Conservation (phyloP, 1,140 invertebrate species). For the Calliopsis andreniformis region DNA sequence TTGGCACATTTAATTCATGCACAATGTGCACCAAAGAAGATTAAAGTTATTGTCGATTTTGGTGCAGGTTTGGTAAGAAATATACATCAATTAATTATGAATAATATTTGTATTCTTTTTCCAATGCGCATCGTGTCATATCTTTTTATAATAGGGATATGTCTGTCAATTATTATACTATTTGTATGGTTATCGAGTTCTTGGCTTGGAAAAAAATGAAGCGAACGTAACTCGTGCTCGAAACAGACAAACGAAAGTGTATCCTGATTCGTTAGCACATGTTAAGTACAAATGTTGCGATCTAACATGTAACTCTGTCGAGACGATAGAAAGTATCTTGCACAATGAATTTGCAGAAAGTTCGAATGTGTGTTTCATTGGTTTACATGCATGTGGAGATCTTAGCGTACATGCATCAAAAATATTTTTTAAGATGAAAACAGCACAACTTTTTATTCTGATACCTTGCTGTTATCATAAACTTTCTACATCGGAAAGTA, state of each 20-base stretch:
- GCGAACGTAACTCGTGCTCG: conserved; percentile 85
- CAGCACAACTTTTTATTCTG: conserved; percentile 84
- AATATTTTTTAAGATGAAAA: conserved; percentile 85
- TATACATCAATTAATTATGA: conserved; percentile 13
- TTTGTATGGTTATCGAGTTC: conserved; percentile 84
- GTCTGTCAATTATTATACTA: conserved; percentile 86
- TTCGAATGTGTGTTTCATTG: conserved; percentile 82
- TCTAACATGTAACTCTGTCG: conserved; percentile 81
- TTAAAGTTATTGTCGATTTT: conserved; percentile 87
- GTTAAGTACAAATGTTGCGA: conserved; percentile 84
- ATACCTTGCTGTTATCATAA: conserved; percentile 95
- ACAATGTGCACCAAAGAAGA: conserved; percentile 80
- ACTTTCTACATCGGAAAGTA: conserved; percentile 75
- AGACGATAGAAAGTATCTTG: conserved; percentile 78
- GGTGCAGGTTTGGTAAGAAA: conserved; percentile 88
- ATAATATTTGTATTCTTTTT: neutral
- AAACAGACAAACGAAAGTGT: conserved; percentile 83
- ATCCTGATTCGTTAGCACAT: conserved; percentile 79
- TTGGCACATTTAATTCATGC: conserved; percentile 83
- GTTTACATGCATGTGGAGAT: conserved; percentile 93
- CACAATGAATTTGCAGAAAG: conserved; percentile 74
- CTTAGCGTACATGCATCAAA: conserved; percentile 88
- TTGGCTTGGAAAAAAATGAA: conserved; percentile 87
- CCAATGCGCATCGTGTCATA: neutral
- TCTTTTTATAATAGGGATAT: conserved; percentile 84